Evolutionary conservation across 2,113 vertebrate species (phyloP).

Genomic region (Gymnobelideus leadbeateri): DNA sequence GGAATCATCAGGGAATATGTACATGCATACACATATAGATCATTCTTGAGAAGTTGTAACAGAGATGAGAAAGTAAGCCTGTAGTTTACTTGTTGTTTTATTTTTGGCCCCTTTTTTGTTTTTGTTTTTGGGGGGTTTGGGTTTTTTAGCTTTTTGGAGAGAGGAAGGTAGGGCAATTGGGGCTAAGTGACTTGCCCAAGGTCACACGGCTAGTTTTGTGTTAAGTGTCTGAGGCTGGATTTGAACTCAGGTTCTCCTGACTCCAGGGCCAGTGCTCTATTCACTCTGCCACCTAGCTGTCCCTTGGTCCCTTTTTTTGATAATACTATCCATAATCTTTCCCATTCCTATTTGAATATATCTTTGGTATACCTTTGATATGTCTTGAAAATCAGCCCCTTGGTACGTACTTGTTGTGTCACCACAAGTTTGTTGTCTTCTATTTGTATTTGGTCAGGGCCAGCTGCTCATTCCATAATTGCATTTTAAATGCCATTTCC

Average conservation of each 20-base stretch:
- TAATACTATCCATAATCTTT: neutral
- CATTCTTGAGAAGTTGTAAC: neutral
- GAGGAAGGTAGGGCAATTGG: too few relatives aligned
- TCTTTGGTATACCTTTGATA: neutral
- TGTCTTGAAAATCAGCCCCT: neutral
- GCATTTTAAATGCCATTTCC: neutral
- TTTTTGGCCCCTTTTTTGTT: neutral
- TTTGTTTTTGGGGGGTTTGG: too few relatives aligned
- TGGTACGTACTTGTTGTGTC: neutral
- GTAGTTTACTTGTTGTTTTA: neutral
- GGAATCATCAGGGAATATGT: neutral
- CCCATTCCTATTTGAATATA: neutral
- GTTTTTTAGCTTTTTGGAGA: too few relatives aligned
- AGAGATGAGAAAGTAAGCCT: neutral
- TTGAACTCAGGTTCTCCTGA: too few relatives aligned
- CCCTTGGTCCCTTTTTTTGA: neutral
- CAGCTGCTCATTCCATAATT: neutral
- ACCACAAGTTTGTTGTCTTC: neutral
- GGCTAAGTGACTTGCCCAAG: too few relatives aligned
- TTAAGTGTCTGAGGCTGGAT: too few relatives aligned
- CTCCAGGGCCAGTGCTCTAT: too few relatives aligned
- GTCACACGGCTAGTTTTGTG: too few relatives aligned
- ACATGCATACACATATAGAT: neutral
- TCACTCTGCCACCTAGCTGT: too few relatives aligned
- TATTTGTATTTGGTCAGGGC: neutral